Evolutionary conservation across 2,888 invertebrate species (phyloP).

Genomic region (Deilephila elpenor): DNA sequence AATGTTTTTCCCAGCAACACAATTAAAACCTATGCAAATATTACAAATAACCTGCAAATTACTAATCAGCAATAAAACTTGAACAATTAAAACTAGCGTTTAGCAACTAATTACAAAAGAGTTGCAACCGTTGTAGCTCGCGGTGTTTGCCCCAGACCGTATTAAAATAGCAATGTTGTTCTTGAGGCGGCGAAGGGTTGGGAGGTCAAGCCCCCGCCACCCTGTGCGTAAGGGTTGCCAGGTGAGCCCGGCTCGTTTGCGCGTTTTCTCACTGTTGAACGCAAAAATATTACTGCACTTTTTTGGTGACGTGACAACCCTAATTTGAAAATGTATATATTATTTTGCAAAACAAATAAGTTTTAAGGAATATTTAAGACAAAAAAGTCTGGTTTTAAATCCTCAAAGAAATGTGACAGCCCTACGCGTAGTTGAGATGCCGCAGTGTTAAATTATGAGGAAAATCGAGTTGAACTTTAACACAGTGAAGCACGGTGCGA

Average conservation of each 20-base stretch:
- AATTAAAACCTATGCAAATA: background rate
- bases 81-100: constrained; percentile 17
- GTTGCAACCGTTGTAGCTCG: constrained; percentile 19
- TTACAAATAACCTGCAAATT: background rate
- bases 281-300: background rate
- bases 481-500: constrained; percentile 24
- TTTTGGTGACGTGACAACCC: background rate
- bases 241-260: background rate
- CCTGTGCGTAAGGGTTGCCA: constrained; percentile 29
- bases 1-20: background rate
- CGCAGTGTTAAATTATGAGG: constrained; percentile 62
- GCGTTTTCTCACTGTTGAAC: background rate
- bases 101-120: constrained; percentile 11
- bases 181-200: constrained; percentile 70
- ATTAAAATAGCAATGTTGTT: constrained; percentile 69
- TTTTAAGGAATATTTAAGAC: background rate
- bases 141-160: constrained; percentile 48
- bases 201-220: constrained; percentile 60
- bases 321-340: too few species aligned
- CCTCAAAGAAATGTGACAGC: constrained; percentile 19
- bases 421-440: constrained; percentile 40
- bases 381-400: too few species aligned
- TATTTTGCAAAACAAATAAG: background rate
- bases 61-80: constrained; percentile 8
- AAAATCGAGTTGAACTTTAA: constrained; percentile 48